phyloP scores from a whole-genome alignment of 1,140 invertebrate genomes.

The Magallana angulata region DNA sequence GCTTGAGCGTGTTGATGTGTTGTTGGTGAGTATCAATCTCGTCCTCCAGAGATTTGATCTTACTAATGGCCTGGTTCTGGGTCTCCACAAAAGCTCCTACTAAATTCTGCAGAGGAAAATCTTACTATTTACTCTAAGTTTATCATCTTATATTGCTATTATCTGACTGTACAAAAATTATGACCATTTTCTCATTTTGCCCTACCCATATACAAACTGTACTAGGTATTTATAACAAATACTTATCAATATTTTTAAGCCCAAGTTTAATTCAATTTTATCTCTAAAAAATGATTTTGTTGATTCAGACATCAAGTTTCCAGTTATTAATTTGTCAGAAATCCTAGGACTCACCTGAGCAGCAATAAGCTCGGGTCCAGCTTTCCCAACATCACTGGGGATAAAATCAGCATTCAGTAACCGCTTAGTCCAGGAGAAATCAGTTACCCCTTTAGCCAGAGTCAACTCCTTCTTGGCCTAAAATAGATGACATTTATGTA shows the following conservation, averaged over 20 bases:
- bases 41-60: conserved; percentile 69
- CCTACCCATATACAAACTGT: no score
- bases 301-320: no score
- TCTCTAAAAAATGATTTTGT: no score
- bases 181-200: no score
- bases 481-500: not conserved
- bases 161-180: no score
- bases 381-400: conserved; percentile 72
- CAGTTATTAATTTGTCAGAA: no score
- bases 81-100: conserved; percentile 75
- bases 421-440: conserved; percentile 66
- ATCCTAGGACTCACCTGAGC: conserved; percentile 65
- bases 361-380: conserved; percentile 74
- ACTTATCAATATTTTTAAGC: no score
- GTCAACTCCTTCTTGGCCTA: conserved; percentile 69
- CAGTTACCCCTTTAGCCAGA: conserved; percentile 54
- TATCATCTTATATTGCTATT: no score
- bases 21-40: conserved; percentile 68
- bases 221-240: no score
- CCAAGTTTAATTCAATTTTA: no score
- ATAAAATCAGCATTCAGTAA: conserved; percentile 74
- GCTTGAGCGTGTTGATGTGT: conserved; percentile 73
- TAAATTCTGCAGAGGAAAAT: conserved; percentile 67
- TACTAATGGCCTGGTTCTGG: conserved; percentile 68
- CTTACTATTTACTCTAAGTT: no score